Percentiles rank a stretch among this genome's conserved stretches.
Evolutionary conservation across 2,888 invertebrate genomes (phyloP).

Genomic region (Leucoma salicis): DNA sequence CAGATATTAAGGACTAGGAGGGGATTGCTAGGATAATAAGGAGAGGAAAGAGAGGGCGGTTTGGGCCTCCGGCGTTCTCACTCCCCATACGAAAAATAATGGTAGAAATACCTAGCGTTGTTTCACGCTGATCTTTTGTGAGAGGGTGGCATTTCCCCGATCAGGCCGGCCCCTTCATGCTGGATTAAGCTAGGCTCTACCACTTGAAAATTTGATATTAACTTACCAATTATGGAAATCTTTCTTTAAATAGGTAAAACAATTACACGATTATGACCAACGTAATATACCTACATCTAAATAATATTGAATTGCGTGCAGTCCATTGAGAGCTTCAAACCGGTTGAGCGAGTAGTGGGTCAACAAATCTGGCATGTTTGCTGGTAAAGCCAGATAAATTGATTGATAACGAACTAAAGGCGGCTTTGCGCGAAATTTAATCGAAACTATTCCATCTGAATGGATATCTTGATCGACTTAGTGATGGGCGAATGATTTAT

Average conservation of each 20-base stretch:
- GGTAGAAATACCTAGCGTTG: too few species aligned
- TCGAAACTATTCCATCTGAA: constrained; percentile 62
- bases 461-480: constrained; percentile 56
- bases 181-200: too few species aligned
- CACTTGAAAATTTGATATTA: too few species aligned
- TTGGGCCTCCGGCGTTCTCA: too few species aligned
- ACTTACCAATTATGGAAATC: too few species aligned
- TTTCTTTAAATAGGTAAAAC: constrained; percentile 22
- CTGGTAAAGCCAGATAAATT: constrained; percentile 69
- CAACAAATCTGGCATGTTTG: constrained; percentile 62
- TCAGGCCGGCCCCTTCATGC: too few species aligned
- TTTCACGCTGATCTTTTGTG: too few species aligned
- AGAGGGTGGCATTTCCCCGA: too few species aligned
- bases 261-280: constrained; percentile 22
- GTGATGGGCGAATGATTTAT: constrained; percentile 52
- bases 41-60: too few species aligned
- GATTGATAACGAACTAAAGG: constrained; percentile 70
- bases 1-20: too few species aligned
- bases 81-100: too few species aligned
- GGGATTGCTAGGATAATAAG: too few species aligned
- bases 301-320: constrained; percentile 51
- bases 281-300: constrained; percentile 22
- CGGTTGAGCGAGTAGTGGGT: constrained; percentile 59
- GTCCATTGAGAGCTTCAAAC: constrained; percentile 57
- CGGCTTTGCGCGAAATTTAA: constrained; percentile 66